phyloP scores from a whole-genome alignment of 2,797 vertebrate species.

The Enteromius radiatus region DNA sequence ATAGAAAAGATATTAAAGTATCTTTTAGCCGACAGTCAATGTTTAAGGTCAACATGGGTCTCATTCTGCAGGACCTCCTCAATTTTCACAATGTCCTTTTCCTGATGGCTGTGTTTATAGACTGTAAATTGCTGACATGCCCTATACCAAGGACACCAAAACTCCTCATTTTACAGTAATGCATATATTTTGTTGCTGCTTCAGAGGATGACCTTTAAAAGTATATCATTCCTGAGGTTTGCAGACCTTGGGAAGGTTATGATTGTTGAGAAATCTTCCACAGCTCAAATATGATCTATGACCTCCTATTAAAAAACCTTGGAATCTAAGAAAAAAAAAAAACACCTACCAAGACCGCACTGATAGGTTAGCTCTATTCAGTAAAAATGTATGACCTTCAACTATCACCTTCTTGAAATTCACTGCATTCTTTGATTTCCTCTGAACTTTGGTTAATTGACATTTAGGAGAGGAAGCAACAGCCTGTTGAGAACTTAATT shows the following conservation, averaged over 20 bases:
- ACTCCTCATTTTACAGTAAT: constrained; percentile 32
- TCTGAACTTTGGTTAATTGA: constrained; percentile 54
- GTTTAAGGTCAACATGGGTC: constrained; percentile 72
- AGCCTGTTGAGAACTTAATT: constrained; percentile 53
- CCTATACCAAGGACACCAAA: constrained; percentile 69
- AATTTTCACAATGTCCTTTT: constrained; percentile 77
- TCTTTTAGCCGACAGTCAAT: constrained; percentile 76
- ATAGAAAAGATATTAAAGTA: constrained; percentile 23
- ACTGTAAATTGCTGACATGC: constrained; percentile 80
- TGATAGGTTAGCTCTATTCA: constrained; percentile 32
- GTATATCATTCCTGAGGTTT: constrained; percentile 39
- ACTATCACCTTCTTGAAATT: constrained; percentile 39
- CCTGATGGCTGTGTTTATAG: constrained; percentile 79
- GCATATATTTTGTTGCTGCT: constrained; percentile 15
- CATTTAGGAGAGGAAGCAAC: constrained; percentile 50
- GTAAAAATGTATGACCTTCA: constrained; percentile 37
- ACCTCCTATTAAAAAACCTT: constrained; percentile 34
- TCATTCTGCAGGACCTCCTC: constrained; percentile 78
- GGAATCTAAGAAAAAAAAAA: constrained; percentile 16
- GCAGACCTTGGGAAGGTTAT: constrained; percentile 45
- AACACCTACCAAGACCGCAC: no score
- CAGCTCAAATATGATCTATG: constrained; percentile 43
- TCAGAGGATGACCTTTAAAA: constrained; percentile 44
- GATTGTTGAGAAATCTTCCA: constrained; percentile 31
- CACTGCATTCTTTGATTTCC: constrained; percentile 47